Base-by-base conservation (phyloP, 2,113 vertebrate species). In the Megaceryle maxima region DNA sequence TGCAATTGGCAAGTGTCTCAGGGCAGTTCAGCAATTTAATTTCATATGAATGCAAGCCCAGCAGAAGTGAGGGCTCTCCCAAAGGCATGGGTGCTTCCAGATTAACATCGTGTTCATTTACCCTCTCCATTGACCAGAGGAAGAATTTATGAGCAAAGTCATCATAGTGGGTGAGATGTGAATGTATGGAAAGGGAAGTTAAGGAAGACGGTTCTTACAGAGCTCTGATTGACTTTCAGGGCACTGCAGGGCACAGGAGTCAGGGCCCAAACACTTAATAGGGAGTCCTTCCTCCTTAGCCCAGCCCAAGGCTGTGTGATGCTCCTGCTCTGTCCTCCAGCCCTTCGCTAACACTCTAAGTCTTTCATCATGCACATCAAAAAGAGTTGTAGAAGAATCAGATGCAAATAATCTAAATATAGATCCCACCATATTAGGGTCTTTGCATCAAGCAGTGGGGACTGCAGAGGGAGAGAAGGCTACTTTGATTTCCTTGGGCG, bases 351-450 rank as follows among this genome's bases (percentile, higher is more conserved):
- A 66, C 1, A 1, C 53, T 72, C 43, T 73, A 2, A 56, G 68
- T 33, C 75, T 92, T 97, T 88, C 68, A 86, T 91, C 72, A 2
- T 1, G 18, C 56, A 87, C 85, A 92, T 95, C 93, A 94, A 96
- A 96, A 96, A 35, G 57, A 95, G 87, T 57, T 48, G 26, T 48
- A 83, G 72, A 90, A 93, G 59, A 96, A 92, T 74, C 6, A 70
- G 56, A 91, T 91, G 87, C 66, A 95, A 93, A 96, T 86, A 64
- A 77, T 44, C 72, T 60, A 66, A 91, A 66, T 5, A 74, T 33
- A 56, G 79, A 89, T 90, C 55, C 39, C 33, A 74, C 11, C 24
- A 1, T 79, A 70, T 51, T 50, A 69, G 43, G 62, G 48, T 55
- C 48, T 80, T 62, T 1, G 6, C 18, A 53, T 76, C 75, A 62